Percentiles rank a stretch among this genome's conserved stretches.
Evolutionary conservation across 2,797 vertebrate genomes (phyloP).

Genomic region (Melanotaenia boesemani): DNA sequence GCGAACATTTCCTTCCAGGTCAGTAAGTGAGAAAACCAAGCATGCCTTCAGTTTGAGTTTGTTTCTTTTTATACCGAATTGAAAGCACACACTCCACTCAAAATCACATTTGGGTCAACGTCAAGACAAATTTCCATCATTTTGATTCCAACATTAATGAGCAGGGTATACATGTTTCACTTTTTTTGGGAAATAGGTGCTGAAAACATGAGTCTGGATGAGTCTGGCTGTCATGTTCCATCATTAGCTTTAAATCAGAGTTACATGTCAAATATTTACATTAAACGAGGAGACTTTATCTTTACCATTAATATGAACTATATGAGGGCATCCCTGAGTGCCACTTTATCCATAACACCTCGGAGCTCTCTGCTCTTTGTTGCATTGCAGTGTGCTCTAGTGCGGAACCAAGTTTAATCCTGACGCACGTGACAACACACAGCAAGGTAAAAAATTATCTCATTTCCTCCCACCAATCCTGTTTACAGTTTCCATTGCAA

Average conservation of each 20-base stretch:
- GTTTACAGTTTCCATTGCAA: conserved; percentile 46
- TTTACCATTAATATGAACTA: conserved; percentile 38
- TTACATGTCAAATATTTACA: background rate
- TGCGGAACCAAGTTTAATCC: conserved; percentile 54
- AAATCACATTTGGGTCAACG: conserved; percentile 54
- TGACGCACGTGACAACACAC: conserved; percentile 73
- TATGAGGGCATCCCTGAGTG: conserved; percentile 28
- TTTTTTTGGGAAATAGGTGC: conserved; percentile 17
- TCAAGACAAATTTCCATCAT: conserved; percentile 27
- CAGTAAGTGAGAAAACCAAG: conserved; percentile 63
- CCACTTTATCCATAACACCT: conserved; percentile 44
- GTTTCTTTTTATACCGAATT: conserved; percentile 43
- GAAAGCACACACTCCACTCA: conserved; percentile 38
- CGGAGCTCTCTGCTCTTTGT: conserved; percentile 36
- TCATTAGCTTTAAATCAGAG: too few relatives aligned
- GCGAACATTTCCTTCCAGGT: conserved; percentile 71
- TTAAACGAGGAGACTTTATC: conserved; percentile 28
- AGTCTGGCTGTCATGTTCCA: too few relatives aligned
- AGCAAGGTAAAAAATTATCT: conserved; percentile 52
- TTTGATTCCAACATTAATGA: conserved; percentile 56
- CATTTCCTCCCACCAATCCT: conserved; percentile 37
- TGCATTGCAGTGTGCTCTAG: conserved; percentile 53
- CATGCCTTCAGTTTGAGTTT: conserved; percentile 31
- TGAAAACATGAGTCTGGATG: conserved; percentile 1
- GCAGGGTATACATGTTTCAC: conserved; percentile 20